Conservation (phyloP, 2,888 invertebrate species). For the Acronicta aceris region DNA sequence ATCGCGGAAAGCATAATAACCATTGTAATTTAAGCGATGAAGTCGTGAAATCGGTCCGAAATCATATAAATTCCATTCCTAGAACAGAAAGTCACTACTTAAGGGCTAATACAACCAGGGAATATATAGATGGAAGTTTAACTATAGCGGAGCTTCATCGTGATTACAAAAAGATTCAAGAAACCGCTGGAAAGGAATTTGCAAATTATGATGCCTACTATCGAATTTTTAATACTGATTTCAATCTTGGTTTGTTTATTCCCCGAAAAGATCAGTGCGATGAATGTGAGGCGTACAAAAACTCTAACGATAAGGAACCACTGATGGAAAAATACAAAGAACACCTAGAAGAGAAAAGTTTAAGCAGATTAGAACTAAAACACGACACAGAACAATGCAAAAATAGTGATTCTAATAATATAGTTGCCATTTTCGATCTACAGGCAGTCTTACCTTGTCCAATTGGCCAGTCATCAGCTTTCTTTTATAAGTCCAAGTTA, state of each 20-base stretch:
- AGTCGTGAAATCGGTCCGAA: constrained; percentile 40
- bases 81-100: constrained; percentile 53
- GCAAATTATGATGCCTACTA: constrained; percentile 51
- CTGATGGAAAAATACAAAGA: constrained; percentile 28
- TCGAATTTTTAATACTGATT: constrained; percentile 35
- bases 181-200: constrained; percentile 28
- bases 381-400: constrained; percentile 14
- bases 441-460: constrained; percentile 12
- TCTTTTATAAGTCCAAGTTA: constrained; percentile 23
- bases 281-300: constrained; percentile 48
- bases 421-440: constrained; percentile 29
- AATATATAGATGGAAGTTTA: constrained; percentile 52
- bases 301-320: constrained; percentile 47
- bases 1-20: constrained; percentile 45
- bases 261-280: constrained; percentile 54
- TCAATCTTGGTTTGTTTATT: constrained; percentile 44
- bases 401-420: constrained; percentile 17
- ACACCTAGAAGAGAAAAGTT: constrained; percentile 45
- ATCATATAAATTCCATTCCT: constrained; percentile 54
- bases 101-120: constrained; percentile 45
- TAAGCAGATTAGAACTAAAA: constrained; percentile 28
- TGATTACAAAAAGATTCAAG: constrained; percentile 29
- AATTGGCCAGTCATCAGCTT: constrained; percentile 29
- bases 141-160: constrained; percentile 53
- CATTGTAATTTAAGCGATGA: constrained; percentile 39